These are phyloP conservation scores for Ooceraea biroi DNA, from an alignment of 1,140 invertebrate species.

Conservation along the genomic window DNA sequence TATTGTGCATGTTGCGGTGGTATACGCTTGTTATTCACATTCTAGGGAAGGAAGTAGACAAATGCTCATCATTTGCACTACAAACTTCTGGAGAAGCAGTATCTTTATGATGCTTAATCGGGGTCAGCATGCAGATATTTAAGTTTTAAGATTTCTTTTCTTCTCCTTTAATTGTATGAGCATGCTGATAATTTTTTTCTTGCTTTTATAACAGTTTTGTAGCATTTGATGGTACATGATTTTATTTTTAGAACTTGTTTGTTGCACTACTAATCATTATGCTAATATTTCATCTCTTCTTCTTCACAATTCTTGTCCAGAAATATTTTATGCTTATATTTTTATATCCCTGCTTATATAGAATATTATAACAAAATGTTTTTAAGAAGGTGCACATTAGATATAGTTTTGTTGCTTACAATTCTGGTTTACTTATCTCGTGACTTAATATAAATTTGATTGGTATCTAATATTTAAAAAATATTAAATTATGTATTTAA, in stretches of 20 bases:
- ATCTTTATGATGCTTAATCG: constrained; percentile 77
- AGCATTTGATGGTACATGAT: not conserved
- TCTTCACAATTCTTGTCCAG: no score
- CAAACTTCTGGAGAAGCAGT: constrained; percentile 77
- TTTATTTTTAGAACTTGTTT: constrained; percentile 11
- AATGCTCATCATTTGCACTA: constrained; percentile 81
- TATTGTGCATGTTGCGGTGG: constrained; percentile 78
- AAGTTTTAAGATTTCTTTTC: constrained; percentile 64
- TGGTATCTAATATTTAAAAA: not conserved
- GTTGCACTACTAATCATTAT: constrained; percentile 1
- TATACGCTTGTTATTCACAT: constrained; percentile 82
- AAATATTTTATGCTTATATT: constrained; percentile 1
- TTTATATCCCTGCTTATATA: not conserved
- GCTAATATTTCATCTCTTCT: not conserved
- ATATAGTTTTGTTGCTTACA: no score
- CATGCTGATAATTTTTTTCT: constrained; percentile 15
- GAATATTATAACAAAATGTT: no score
- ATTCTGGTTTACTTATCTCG: no score
- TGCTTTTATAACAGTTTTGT: not conserved
- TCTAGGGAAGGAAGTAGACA: constrained; percentile 85
- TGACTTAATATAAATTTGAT: no score
- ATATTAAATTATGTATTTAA: not conserved
- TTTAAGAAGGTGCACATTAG: no score
- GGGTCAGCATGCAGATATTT: constrained; percentile 83
- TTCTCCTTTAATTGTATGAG: constrained; percentile 27